Conservation (phyloP, 2,888 invertebrate genomes). For the Brachyopa scutellaris region DNA sequence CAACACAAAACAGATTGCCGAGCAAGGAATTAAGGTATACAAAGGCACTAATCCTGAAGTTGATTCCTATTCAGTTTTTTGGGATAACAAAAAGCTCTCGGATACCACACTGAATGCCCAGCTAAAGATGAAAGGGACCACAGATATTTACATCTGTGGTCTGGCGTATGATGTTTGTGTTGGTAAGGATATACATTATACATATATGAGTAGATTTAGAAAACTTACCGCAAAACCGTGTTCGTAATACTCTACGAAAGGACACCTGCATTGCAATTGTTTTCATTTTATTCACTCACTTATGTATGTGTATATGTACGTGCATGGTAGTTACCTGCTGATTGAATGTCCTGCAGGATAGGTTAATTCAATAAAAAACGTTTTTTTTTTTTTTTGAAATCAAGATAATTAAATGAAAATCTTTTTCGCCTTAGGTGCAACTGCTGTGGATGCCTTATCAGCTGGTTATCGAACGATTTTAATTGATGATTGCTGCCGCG, state of each 20-base stretch:
- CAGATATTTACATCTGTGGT: slow-evolving; percentile 97
- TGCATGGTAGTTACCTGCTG: too few species aligned
- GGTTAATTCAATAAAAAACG: too few species aligned
- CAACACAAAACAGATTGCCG: slow-evolving; percentile 85
- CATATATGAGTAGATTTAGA: slow-evolving; percentile 32
- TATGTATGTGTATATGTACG: too few species aligned
- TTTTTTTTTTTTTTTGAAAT: not conserved
- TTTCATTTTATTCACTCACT: not conserved
- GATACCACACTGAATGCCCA: slow-evolving; percentile 93
- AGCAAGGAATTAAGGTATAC: slow-evolving; percentile 90
- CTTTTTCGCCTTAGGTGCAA: slow-evolving; percentile 86
- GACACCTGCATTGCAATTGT: slow-evolving; percentile 37
- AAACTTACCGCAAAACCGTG: slow-evolving; percentile 17
- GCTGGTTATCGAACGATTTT: slow-evolving; percentile 94
- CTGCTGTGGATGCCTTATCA: slow-evolving; percentile 93
- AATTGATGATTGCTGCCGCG: slow-evolving; percentile 95
- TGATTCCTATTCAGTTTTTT: slow-evolving; percentile 98
- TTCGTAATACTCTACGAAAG: not conserved
- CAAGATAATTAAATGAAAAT: too few species aligned
- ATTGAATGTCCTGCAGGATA: slow-evolving; percentile 1
- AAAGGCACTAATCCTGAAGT: slow-evolving; percentile 97
- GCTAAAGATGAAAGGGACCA: slow-evolving; percentile 89
- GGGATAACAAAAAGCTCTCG: slow-evolving; percentile 96
- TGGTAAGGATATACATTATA: slow-evolving; percentile 83
- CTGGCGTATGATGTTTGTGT: slow-evolving; percentile 98